A percentile compares a stretch with the other conserved stretches of the same genome.
phyloP scores from a whole-genome alignment of 1,140 invertebrate genomes.

The Luehdorfia chinensis region DNA sequence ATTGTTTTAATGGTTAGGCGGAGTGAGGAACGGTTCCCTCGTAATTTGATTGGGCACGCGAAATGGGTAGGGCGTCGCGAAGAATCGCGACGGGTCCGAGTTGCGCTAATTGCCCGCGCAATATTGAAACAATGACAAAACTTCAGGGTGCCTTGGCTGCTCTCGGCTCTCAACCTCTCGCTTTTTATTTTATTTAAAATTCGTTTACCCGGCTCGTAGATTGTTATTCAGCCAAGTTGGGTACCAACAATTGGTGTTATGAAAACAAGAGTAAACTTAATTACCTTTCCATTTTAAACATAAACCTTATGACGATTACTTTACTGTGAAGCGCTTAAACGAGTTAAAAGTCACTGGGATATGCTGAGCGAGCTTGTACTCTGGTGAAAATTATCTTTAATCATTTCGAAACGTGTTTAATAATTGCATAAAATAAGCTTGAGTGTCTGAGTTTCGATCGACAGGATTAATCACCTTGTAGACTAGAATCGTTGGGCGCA shows the following conservation, averaged over 20 bases:
- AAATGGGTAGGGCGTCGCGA: conserved; percentile 29
- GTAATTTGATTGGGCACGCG: conserved; percentile 65
- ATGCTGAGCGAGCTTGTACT: background rate
- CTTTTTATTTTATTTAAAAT: conserved; percentile 75
- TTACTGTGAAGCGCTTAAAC: conserved; percentile 16
- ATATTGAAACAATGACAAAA: conserved; percentile 76
- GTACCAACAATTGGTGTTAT: conserved; percentile 47
- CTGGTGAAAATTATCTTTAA: too few species aligned
- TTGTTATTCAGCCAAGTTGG: conserved; percentile 63
- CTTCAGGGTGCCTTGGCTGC: conserved; percentile 50
- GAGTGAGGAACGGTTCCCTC: conserved; percentile 36
- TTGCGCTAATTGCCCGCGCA: conserved; percentile 71
- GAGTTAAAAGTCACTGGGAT: conserved; percentile 5
- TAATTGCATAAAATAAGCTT: background rate
- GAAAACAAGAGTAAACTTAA: conserved; percentile 66
- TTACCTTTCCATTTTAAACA: conserved; percentile 59
- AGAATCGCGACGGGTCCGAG: conserved; percentile 48
- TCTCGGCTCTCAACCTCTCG: conserved; percentile 51
- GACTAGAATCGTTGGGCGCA: conserved; percentile 26
- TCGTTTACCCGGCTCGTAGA: conserved; percentile 66
- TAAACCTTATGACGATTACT: conserved; percentile 46
- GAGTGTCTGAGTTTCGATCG: conserved; percentile 32
- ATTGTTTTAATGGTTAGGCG: conserved; percentile 52
- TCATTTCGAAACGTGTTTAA: too few species aligned
- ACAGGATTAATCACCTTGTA: conserved; percentile 49